Evolutionary conservation across 2,888 invertebrate species (phyloP).

Genomic region (Sussaba pulchella): DNA sequence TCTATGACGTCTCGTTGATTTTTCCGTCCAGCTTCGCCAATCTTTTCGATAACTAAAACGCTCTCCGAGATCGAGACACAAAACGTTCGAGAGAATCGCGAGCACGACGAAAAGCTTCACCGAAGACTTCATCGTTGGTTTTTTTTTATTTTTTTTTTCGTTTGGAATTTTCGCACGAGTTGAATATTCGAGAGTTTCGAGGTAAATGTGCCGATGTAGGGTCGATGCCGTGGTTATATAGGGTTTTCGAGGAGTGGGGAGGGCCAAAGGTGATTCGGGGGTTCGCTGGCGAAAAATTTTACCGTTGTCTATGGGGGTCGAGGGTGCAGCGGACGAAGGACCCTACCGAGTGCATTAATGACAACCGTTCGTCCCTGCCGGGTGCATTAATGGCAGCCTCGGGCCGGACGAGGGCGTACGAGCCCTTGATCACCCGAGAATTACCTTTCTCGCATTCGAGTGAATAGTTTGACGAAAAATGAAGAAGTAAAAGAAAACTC

Average conservation of each 20-base stretch:
- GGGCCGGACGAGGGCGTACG: too few relatives aligned
- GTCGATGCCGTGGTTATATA: conserved; percentile 18
- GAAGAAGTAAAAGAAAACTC: conserved; percentile 56
- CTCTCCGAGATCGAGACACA: conserved; percentile 45
- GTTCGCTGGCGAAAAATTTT: not conserved
- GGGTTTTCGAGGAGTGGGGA: not conserved
- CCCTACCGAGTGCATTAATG: not conserved
- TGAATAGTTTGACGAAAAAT: not conserved
- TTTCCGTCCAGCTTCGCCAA: not conserved
- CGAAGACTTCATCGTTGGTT: conserved; percentile 23
- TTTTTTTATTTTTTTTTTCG: not conserved
- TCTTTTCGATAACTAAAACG: conserved; percentile 51
- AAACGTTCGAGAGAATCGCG: not conserved
- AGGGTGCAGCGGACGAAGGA: not conserved
- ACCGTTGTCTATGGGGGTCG: conserved; percentile 13
- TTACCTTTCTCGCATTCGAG: not conserved
- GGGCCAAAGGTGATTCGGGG: not conserved
- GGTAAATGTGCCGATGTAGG: not conserved
- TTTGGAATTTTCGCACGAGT: not conserved
- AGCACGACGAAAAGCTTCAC: conserved; percentile 12
- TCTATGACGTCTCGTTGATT: conserved; percentile 45
- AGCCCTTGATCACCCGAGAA: too few relatives aligned
- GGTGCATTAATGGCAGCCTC: too few relatives aligned
- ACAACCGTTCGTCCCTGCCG: too few relatives aligned
- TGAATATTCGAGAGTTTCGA: not conserved